These are phyloP conservation scores for Phyllotreta striolata DNA, from an alignment of 2,888 invertebrate genomes.

Conservation along the genomic window DNA sequence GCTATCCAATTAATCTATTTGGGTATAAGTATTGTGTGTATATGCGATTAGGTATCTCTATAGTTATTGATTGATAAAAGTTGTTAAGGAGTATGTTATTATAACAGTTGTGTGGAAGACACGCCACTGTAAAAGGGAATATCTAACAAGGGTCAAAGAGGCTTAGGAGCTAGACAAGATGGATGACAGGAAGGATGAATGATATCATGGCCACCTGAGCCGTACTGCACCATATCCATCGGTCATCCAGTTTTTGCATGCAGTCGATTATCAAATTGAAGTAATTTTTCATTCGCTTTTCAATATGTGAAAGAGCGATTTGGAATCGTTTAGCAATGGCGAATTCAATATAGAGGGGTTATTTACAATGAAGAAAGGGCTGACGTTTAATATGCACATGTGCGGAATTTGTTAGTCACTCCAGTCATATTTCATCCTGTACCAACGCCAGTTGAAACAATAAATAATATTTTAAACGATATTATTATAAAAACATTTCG, in stretches of 20 bases:
- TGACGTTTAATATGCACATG: too few species aligned
- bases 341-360: constrained; percentile 9
- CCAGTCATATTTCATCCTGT: too few species aligned
- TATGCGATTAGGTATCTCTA: constrained; percentile 28
- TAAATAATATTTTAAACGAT: too few species aligned
- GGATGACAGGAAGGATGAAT: constrained; percentile 48
- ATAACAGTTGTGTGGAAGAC: too few species aligned
- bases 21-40: background rate
- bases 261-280: constrained; percentile 48
- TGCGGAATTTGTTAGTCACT: too few species aligned
- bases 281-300: constrained; percentile 47
- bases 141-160: constrained; percentile 41
- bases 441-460: too few species aligned
- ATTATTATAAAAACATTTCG: too few species aligned
- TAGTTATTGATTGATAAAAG: too few species aligned
- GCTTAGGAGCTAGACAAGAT: constrained; percentile 46
- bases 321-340: constrained; percentile 9
- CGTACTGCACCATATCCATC: constrained; percentile 48
- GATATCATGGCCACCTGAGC: constrained; percentile 52
- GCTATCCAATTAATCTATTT: background rate
- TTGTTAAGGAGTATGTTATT: too few species aligned
- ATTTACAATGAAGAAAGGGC: too few species aligned
- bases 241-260: constrained; percentile 50
- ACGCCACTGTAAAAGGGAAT: constrained; percentile 26
- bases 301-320: constrained; percentile 15